phyloP scores from a whole-genome alignment of 2,888 invertebrate species.

The Pachliopta kotzebuea region DNA sequence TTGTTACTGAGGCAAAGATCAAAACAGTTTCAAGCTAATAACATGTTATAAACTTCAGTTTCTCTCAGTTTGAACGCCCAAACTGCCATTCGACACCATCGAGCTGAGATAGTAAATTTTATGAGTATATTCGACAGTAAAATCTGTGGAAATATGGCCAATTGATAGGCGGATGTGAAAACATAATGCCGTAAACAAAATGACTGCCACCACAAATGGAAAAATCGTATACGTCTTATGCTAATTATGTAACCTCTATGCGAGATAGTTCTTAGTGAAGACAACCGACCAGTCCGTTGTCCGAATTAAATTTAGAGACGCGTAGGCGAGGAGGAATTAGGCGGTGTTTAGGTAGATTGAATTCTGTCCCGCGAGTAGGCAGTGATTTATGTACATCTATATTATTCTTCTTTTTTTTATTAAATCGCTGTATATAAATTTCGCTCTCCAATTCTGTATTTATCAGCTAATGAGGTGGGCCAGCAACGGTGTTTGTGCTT shows the following conservation, averaged over 20 bases:
- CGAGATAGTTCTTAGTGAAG: constrained; percentile 41
- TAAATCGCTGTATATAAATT: constrained; percentile 45
- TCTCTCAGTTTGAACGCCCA: constrained; percentile 44
- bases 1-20: background rate
- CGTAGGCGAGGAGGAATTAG: constrained; percentile 70
- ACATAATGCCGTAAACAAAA: constrained; percentile 62
- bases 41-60: background rate
- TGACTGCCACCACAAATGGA: constrained; percentile 64
- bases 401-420: constrained; percentile 41
- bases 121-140: constrained; percentile 59
- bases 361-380: constrained; percentile 65
- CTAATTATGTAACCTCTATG: constrained; percentile 57
- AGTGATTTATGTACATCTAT: constrained; percentile 63
- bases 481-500: constrained; percentile 42
- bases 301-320: constrained; percentile 61
- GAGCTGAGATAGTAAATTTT: constrained; percentile 57
- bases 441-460: constrained; percentile 53
- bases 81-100: constrained; percentile 51
- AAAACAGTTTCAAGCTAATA: constrained; percentile 6
- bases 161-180: constrained; percentile 50
- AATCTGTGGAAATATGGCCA: constrained; percentile 56
- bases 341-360: constrained; percentile 65
- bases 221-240: constrained; percentile 62
- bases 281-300: constrained; percentile 50
- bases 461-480: constrained; percentile 60